phyloP scores from a whole-genome alignment of 2,113 vertebrate species.

The Oryzias curvinotus region DNA sequence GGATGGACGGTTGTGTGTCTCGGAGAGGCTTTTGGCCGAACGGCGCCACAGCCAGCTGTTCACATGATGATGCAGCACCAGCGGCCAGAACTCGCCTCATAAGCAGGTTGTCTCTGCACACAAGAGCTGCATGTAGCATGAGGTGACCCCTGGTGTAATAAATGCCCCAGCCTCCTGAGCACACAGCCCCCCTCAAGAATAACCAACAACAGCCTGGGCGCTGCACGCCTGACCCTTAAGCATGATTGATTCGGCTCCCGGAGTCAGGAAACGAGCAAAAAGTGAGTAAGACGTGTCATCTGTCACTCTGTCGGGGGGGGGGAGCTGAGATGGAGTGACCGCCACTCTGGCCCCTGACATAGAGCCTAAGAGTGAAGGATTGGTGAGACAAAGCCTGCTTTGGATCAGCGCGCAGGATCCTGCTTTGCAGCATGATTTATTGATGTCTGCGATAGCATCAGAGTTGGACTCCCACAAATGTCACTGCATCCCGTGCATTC shows the following conservation, averaged over 20 bases:
- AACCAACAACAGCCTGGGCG: conserved; percentile 37
- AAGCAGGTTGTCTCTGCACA: conserved; percentile 35
- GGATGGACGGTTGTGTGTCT: background rate
- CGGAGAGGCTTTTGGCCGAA: conserved; percentile 3
- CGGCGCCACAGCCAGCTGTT: conserved; percentile 39
- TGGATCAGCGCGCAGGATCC: conserved; percentile 59
- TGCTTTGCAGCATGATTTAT: conserved; percentile 71
- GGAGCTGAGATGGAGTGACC: conserved; percentile 31
- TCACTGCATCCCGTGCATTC: conserved; percentile 58
- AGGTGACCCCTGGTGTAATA: conserved; percentile 49
- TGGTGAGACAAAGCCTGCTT: conserved; percentile 51
- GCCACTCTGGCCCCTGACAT: conserved; percentile 40
- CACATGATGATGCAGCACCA: conserved; percentile 43
- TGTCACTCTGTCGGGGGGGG: conserved; percentile 17
- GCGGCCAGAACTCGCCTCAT: conserved; percentile 33
- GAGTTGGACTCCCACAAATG: conserved; percentile 60
- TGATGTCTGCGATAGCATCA: conserved; percentile 58
- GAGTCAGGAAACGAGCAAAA: background rate
- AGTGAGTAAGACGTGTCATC: conserved; percentile 24
- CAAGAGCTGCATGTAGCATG: background rate
- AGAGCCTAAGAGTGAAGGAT: conserved; percentile 60
- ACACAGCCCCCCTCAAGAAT: conserved; percentile 24
- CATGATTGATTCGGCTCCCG: conserved; percentile 48
- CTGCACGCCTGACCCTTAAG: conserved; percentile 40
- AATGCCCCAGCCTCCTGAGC: conserved; percentile 15